phyloP scores from a whole-genome alignment of 2,888 invertebrate species.

The Abrostola tripartita region DNA sequence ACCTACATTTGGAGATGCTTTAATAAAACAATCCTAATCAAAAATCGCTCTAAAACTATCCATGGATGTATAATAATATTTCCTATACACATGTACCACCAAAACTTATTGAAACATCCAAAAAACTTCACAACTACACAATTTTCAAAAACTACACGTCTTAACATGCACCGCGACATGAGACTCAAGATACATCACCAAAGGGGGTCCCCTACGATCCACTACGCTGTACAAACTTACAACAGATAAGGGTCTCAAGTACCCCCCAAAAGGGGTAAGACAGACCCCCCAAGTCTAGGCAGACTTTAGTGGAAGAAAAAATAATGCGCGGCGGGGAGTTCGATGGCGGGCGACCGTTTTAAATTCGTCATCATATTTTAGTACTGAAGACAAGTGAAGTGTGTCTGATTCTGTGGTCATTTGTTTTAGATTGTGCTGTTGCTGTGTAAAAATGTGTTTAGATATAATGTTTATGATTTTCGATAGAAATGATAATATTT shows the following conservation, averaged over 20 bases:
- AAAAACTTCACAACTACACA: neutral
- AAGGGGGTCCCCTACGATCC: constrained; percentile 85
- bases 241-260: constrained; percentile 86
- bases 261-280: constrained; percentile 88
- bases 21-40: no score
- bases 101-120: neutral
- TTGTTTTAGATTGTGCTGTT: constrained; percentile 24
- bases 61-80: no score
- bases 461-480: neutral
- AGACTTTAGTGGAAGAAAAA: constrained; percentile 86
- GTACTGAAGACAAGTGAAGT: constrained; percentile 23
- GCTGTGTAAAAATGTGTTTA: neutral
- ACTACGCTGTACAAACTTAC: constrained; percentile 88
- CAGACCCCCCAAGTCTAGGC: constrained; percentile 80
- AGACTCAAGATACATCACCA: constrained; percentile 85
- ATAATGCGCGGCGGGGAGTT: constrained; percentile 75
- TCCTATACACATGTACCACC: neutral
- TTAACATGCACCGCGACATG: constrained; percentile 70
- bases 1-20: no score
- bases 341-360: constrained; percentile 52
- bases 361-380: constrained; percentile 56
- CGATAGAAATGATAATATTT: neutral
- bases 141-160: constrained; percentile 25
- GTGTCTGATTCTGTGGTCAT: neutral
- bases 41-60: no score